Evolutionary conservation across 2,797 vertebrate genomes (phyloP), one percentile per base, ranked within the genome.

Genomic region (Staurois parvus): DNA sequence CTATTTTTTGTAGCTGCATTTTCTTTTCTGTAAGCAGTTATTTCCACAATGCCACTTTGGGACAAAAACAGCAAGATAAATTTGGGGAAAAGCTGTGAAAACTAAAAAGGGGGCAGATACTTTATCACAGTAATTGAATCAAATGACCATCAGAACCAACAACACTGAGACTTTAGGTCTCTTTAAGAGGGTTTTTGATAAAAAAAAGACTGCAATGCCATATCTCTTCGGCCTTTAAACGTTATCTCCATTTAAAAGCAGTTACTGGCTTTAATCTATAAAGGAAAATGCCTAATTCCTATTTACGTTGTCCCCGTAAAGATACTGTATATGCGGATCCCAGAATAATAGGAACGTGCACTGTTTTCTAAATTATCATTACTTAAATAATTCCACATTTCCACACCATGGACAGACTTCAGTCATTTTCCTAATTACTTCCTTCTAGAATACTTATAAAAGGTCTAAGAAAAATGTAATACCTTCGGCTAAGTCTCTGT

Each of bases 391-490:
- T 81, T 72, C n/a, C 69, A 72, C 52, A 81, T 72, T 81, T 81
- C 79, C 59, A 62, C 79, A 59, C 68, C 48, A 59, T 72, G 48
- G 79, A 72, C 34, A 62, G 34, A 72, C 48, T 81, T 81, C 48
- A 73, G 52, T 64, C n/a, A 42, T 64, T 29, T 72, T 62, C 24
- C 26, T 68, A 62, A 81, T 72, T 19, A 72, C 68, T 81, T 72
- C 69, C 79, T 72, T 81, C 69, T 73, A 81, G 19, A 73, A 62
- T 81, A 40, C 69, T 81, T 72, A 40, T 37, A 77, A 62, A 62
- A 77, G 62, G 72, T 83, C 72, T 68, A 52, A 34, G 72, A 76
- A 83, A 83, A 52, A 56, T 76, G 73, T 76, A 69, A 75, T 76
- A 69, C 62, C 62, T 83, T 83, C 73, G 12, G 42, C 62, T 84